Percentiles rank a stretch among this genome's conserved stretches.
Evolutionary conservation across 2,888 invertebrate species (phyloP).

Genomic region (Tenthredo amoena): DNA sequence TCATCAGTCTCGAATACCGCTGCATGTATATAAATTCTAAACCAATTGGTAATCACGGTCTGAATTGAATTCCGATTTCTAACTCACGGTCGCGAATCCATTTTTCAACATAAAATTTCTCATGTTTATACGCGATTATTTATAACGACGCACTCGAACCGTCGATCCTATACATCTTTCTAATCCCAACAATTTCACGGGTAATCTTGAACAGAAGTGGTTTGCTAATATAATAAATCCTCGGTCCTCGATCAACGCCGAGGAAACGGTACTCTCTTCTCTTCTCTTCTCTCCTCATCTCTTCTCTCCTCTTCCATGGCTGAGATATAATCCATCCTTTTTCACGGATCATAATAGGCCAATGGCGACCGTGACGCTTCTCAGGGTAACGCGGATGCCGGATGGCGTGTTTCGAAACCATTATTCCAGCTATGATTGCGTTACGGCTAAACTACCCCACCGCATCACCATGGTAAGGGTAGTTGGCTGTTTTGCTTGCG

Average conservation of each 20-base stretch:
- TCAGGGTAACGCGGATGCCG: background rate
- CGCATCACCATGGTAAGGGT: background rate
- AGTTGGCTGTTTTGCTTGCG: background rate
- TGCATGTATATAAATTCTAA: background rate
- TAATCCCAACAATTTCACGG: constrained; percentile 45
- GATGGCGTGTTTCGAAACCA: constrained; percentile 43
- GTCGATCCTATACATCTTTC: constrained; percentile 27
- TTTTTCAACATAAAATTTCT: background rate
- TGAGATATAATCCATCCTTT: constrained; percentile 45
- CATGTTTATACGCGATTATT: background rate
- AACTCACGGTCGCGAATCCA: background rate
- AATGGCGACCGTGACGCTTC: constrained; percentile 10
- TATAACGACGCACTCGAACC: background rate
- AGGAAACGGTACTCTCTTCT: background rate
- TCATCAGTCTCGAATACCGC: background rate
- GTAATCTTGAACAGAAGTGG: constrained; percentile 40
- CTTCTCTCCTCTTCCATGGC: background rate
- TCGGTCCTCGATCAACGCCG: constrained; percentile 47
- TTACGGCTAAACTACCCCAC: constrained; percentile 37
- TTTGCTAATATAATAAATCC: constrained; percentile 43
- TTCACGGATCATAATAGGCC: constrained; percentile 49
- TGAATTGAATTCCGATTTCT: background rate
- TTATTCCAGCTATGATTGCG: constrained; percentile 49
- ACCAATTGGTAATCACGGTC: background rate
- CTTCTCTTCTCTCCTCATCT: background rate